Evolutionary conservation across 2,113 vertebrate species (phyloP), one percentile per base, ranked within the genome.

Genomic region (Psettodes erumei): DNA sequence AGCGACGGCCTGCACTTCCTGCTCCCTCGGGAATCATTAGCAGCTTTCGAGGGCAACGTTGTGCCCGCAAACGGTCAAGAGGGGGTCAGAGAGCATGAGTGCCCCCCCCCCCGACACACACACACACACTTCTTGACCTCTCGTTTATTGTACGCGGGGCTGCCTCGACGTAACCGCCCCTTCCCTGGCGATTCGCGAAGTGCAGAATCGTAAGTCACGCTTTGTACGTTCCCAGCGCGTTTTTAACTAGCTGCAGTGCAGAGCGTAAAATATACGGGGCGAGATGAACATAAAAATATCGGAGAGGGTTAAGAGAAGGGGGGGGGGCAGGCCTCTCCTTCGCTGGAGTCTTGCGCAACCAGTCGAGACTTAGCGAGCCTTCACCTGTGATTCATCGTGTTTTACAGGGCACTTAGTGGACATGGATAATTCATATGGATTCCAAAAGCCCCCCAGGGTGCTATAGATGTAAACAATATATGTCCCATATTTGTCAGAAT

Each of bases 401-500:
- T 90, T 89, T 89, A 90, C 84, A 48, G 85, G 85, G 82, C 91
- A 90, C 88, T 92, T 91, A 92, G 78, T 71, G 70, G 79, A 82
- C 88, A 90, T 91, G 83, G 91, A 92, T 92, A 84, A 88, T 90
- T 90, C 85, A 87, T 86, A 90, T 77, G 61, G 74, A 83, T 80
- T 75, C 64, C 30, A 38, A 88, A 75, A 82, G 83, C 75, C 58
- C 87, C 86, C 88, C 51, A 37, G 87, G 87, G 85, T 33, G 18
- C 74, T 13, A 66, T 85, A 76, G 86, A 89, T 85, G 86, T 91
- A 91, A 92, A 91, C 91, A 85, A 85, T 89, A 84, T 80, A 82
- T 78, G 83, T 87, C 79, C 82, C 83, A 63, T 86, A 87, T 85
- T 85, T 85, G 73, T 84, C 82, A 81, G 67, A 70, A 77, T 81